Base-by-base conservation (phyloP, 2,797 vertebrate genomes). In the Jordanella pulchra region DNA sequence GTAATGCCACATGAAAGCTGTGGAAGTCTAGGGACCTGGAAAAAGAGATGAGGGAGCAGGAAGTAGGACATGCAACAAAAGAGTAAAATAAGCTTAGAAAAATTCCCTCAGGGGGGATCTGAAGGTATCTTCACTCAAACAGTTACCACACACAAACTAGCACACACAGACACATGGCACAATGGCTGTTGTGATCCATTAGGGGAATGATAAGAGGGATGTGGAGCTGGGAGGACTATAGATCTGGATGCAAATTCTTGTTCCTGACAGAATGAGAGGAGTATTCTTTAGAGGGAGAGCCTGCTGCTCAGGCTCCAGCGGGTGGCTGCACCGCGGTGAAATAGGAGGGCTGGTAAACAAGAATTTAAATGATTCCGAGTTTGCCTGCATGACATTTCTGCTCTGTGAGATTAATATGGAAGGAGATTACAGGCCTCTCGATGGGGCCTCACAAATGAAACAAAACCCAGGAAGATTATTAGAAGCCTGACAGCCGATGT, bases 331-430 rank as follows among this genome's bases (percentile, higher is more conserved):
- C 74, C 51, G 58, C 76, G 81, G 72, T 73, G 44, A 86, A 83
- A 83, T 58, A 78, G 73, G 82, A 73, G 84, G 72, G 76, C 87
- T 82, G 79, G 89, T 92, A 93, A 94, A 93, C 91, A 91, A 85
- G 78, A 90, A 91, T 83, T 63, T 90, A 91, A 90, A 92, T 86
- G 86, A 92, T 84, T 88, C 72, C 17, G 73, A 66, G 73, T 84
- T 85, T 86, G 82, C 77, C 76, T 55, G 72, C 67, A 63, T 93
- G 92, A 93, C 92, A 92, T 95, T 94, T 94, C 89, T 89, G 84
- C 86, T 90, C 78, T 11, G 73, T 73, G 83, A 91, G 88, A 93
- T 94, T 92, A 94, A 94, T 94, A 94, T 94, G 90, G 84, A 92
- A 93, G 86, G 84, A 91, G 92, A 94, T 94, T 94, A 94, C 86